Evolutionary conservation across 1,140 invertebrate genomes (phyloP).

Genomic region (Drosophila paulistorum): DNA sequence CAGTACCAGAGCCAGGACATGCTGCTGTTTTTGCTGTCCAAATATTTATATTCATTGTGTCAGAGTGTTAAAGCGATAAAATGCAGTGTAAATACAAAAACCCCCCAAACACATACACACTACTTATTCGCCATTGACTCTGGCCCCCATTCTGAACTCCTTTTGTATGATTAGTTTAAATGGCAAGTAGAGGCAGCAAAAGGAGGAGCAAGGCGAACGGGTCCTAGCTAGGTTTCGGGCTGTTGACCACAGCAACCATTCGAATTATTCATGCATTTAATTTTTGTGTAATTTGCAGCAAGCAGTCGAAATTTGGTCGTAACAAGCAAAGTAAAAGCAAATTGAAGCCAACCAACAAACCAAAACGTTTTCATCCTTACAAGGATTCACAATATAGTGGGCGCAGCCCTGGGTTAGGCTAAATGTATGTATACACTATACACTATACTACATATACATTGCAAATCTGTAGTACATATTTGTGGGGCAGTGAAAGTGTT

Average conservation of each 20-base stretch:
- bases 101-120: background rate
- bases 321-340: conserved; percentile 54
- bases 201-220: background rate
- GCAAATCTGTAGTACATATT: conserved; percentile 1
- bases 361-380: conserved; percentile 58
- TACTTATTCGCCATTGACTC: conserved; percentile 26
- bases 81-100: conserved; percentile 78
- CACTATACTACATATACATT: conserved; percentile 12
- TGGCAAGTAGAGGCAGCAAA: background rate
- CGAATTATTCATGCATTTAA: conserved; percentile 81
- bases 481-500: conserved; percentile 49
- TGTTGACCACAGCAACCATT: conserved; percentile 76
- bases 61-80: conserved; percentile 81
- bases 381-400: conserved; percentile 23
- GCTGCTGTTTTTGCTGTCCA: conserved; percentile 79
- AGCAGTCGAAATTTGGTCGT: conserved; percentile 58
- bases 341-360: conserved; percentile 42
- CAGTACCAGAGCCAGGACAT: conserved; percentile 5
- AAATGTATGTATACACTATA: background rate
- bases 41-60: conserved; percentile 82
- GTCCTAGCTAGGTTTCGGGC: conserved; percentile 45
- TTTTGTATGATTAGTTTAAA: conserved; percentile 60
- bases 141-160: background rate
- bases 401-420: conserved; percentile 6
- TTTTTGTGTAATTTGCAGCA: conserved; percentile 80